phyloP scores from a whole-genome alignment of 2,797 vertebrate species.

The Semaprochilodus insignis region DNA sequence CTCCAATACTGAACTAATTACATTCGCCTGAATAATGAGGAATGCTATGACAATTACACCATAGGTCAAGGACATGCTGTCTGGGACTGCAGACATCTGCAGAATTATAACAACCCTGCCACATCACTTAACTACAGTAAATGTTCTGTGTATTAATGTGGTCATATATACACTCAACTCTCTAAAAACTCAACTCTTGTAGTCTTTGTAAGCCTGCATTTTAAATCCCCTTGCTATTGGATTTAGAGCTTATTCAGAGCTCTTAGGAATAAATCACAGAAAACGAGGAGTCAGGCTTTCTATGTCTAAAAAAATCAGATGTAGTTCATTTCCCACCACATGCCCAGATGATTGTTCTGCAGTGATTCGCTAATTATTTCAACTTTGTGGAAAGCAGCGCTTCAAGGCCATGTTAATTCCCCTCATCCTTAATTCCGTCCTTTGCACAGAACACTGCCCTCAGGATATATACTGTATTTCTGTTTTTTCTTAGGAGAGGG shows the following conservation, averaged over 20 bases:
- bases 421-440: background rate
- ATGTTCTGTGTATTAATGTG: background rate
- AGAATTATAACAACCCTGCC: slow-evolving; percentile 15
- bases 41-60: slow-evolving; percentile 37
- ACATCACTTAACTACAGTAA: background rate
- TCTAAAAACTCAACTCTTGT: background rate
- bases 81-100: background rate
- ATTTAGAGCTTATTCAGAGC: slow-evolving; percentile 4
- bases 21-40: slow-evolving; percentile 55
- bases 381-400: slow-evolving; percentile 16
- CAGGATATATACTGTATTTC: background rate
- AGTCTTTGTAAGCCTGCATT: background rate
- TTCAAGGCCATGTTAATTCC: background rate
- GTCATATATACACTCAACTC: background rate
- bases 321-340: background rate
- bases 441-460: background rate
- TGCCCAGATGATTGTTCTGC: background rate
- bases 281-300: background rate
- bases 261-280: background rate
- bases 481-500: background rate
- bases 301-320: background rate
- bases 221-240: slow-evolving; percentile 5
- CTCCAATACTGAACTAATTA: slow-evolving; percentile 57
- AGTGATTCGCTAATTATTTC: slow-evolving; percentile 15
- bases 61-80: slow-evolving; percentile 46